Conservation (phyloP, 2,888 invertebrate species). For the Fragum whitleyi region DNA sequence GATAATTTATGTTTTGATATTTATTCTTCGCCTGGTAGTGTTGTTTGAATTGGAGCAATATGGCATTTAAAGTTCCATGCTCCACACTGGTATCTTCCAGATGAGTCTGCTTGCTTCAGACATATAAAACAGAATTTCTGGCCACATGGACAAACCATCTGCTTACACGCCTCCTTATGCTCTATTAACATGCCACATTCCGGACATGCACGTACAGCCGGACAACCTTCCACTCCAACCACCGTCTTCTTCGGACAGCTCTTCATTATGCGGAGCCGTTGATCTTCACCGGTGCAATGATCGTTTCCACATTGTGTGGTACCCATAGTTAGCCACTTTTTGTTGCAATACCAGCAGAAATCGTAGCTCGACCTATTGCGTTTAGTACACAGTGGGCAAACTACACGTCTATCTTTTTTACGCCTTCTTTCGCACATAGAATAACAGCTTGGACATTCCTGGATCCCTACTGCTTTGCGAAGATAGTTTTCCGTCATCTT, state of each 20-base stretch:
- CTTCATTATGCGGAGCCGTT: slow-evolving; percentile 54
- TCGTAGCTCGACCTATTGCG: slow-evolving; percentile 43
- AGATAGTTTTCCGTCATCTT: slow-evolving; percentile 65
- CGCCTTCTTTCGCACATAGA: slow-evolving; percentile 53
- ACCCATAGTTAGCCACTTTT: slow-evolving; percentile 47
- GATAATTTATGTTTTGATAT: neutral
- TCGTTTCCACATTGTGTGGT: slow-evolving; percentile 58
- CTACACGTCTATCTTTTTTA: slow-evolving; percentile 50
- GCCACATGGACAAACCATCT: slow-evolving; percentile 68
- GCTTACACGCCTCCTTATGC: slow-evolving; percentile 66
- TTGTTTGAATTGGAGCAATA: slow-evolving; percentile 57
- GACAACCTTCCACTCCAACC: slow-evolving; percentile 61
- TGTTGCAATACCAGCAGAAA: slow-evolving; percentile 69
- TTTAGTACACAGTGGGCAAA: slow-evolving; percentile 64
- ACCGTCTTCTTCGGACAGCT: slow-evolving; percentile 56
- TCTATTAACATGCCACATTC: slow-evolving; percentile 67
- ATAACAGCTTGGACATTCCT: slow-evolving; percentile 65
- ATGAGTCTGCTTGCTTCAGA: slow-evolving; percentile 48
- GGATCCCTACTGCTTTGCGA: slow-evolving; percentile 58
- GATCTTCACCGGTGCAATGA: slow-evolving; percentile 63
- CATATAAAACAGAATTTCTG: slow-evolving; percentile 72
- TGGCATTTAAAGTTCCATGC: slow-evolving; percentile 52
- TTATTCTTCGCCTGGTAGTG: slow-evolving; percentile 38
- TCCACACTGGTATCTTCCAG: slow-evolving; percentile 59
- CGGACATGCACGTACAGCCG: slow-evolving; percentile 67